Percentiles rank a stretch among this genome's conserved stretches.
phyloP scores from a whole-genome alignment of 2,888 invertebrate species.

The Drosophila nigritarsus region DNA sequence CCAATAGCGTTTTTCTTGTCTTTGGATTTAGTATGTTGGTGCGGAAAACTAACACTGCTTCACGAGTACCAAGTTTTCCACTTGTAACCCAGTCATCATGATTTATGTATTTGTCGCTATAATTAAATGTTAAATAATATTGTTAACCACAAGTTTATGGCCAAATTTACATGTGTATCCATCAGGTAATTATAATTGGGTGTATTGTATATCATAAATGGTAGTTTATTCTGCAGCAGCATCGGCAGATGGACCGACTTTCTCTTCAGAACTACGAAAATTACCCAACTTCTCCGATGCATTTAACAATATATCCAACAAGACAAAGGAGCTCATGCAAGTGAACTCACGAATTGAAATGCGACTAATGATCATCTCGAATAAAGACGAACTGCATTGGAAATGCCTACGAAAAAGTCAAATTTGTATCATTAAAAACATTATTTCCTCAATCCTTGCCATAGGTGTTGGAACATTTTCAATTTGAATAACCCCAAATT shows the following conservation, averaged over 20 bases:
- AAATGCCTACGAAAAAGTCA: background rate
- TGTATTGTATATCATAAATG: background rate
- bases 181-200: no score
- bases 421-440: background rate
- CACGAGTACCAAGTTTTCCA: conserved; percentile 88
- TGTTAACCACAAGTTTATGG: background rate
- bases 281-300: background rate
- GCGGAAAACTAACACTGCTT: conserved; percentile 89
- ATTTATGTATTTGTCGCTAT: conserved; percentile 35
- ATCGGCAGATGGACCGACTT: background rate
- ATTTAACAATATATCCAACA: background rate
- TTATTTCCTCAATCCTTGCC: background rate
- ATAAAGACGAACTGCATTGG: no score
- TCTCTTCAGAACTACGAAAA: background rate
- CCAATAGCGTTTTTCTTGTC: conserved; percentile 57
- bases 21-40: conserved; percentile 86
- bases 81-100: conserved; percentile 86
- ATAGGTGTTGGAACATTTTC: background rate
- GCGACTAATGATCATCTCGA: background rate
- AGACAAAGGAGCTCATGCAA: background rate
- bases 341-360: background rate
- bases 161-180: background rate
- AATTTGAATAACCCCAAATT: background rate
- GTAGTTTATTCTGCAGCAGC: background rate
- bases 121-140: conserved; percentile 11